Evolutionary conservation across 2,797 vertebrate species (phyloP).

Genomic region (Thripadectes ignobilis): DNA sequence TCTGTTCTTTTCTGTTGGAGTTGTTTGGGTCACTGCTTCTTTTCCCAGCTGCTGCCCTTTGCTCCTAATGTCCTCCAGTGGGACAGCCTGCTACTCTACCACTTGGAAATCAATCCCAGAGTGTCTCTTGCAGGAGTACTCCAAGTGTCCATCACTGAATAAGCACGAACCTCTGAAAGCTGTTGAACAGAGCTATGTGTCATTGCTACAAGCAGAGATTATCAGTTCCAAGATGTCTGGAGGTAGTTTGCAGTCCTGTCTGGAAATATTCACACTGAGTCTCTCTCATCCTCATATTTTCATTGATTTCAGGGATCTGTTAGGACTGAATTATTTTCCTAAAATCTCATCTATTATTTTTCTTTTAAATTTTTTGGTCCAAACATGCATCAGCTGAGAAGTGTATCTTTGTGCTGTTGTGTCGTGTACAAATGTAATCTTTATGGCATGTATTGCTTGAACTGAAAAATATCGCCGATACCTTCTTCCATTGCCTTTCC

Average conservation of each 20-base stretch:
- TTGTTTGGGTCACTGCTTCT: neutral
- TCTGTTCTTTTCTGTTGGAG: neutral
- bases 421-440: neutral
- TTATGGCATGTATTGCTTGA: neutral
- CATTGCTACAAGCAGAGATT: neutral
- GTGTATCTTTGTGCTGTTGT: neutral
- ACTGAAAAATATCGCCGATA: neutral
- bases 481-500: neutral
- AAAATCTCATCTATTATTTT: neutral
- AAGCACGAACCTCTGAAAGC: fast-evolving
- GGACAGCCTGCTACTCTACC: neutral
- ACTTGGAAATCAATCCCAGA: neutral
- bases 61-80: neutral
- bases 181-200: neutral
- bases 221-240: neutral
- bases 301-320: neutral
- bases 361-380: neutral
- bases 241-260: neutral
- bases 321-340: neutral
- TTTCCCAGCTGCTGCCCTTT: neutral
- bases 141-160: neutral
- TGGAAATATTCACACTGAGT: neutral
- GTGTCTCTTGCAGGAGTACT: neutral
- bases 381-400: neutral
- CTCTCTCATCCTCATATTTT: neutral